A percentile compares a stretch with the other conserved stretches of the same genome.
These are phyloP conservation scores for Ptiloglossa arizonensis DNA, from an alignment of 1,140 invertebrate species.

Conservation along the genomic window DNA sequence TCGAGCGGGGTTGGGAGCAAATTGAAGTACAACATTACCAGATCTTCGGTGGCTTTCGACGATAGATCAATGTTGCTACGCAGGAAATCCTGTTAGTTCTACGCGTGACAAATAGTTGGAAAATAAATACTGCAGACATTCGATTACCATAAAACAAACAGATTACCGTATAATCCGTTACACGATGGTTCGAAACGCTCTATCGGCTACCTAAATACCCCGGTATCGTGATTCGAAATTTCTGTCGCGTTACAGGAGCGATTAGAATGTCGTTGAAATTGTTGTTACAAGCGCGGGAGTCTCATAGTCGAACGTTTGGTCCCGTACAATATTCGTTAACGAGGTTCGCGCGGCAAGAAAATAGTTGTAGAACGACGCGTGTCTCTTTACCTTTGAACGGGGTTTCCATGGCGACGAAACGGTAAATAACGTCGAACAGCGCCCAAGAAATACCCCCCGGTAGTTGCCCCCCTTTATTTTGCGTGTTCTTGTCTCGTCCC, in stretches of 20 bases:
- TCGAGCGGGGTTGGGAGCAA: background rate
- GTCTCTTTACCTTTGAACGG: constrained; percentile 40
- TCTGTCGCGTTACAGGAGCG: background rate
- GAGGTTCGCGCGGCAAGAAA: constrained; percentile 15
- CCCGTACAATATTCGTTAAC: constrained; percentile 15
- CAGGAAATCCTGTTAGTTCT: background rate
- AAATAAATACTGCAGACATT: no score
- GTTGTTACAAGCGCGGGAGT: constrained; percentile 15
- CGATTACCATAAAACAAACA: no score
- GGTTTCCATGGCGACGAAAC: constrained; percentile 56
- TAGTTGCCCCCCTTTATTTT: constrained; percentile 47
- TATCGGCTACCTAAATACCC: no score
- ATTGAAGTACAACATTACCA: no score
- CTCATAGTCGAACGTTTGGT: constrained; percentile 2
- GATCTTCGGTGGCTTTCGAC: no score
- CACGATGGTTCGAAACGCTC: no score
- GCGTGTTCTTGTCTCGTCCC: constrained; percentile 9
- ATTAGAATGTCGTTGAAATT: background rate
- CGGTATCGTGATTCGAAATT: no score
- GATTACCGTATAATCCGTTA: no score
- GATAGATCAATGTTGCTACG: background rate
- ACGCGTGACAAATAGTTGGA: no score
- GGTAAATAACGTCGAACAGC: constrained; percentile 64
- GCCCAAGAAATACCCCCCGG: constrained; percentile 20
- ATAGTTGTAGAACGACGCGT: constrained; percentile 36